These are phyloP conservation scores for Griposia aprilina DNA, from an alignment of 2,888 invertebrate genomes.

Conservation along the genomic window DNA sequence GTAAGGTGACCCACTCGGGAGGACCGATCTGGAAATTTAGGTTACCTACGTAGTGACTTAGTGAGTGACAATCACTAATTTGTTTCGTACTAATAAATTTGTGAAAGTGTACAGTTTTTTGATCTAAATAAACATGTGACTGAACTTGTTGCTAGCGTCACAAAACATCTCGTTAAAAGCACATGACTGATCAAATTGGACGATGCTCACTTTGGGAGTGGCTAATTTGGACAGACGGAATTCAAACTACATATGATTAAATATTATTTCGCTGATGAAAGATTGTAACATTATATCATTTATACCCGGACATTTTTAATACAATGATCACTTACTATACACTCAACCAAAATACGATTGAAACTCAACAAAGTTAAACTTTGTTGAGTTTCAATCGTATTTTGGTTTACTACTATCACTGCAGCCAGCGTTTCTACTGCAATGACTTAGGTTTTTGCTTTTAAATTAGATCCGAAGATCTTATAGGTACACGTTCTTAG, in stretches of 20 bases:
- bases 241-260: slow-evolving; percentile 56
- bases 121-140: slow-evolving; percentile 62
- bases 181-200: slow-evolving; percentile 62
- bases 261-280: slow-evolving; percentile 47
- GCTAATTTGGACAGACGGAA: slow-evolving; percentile 57
- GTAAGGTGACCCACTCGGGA: slow-evolving; percentile 25
- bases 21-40: slow-evolving; percentile 46
- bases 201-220: slow-evolving; percentile 41
- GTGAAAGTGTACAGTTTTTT: slow-evolving; percentile 65
- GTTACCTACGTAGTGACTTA: slow-evolving; percentile 24
- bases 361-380: no score
- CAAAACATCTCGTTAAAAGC: slow-evolving; percentile 59
- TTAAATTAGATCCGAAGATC: not conserved
- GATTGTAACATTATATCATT: slow-evolving; percentile 24
- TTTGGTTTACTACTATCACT: no score
- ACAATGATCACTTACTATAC: not conserved
- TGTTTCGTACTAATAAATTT: slow-evolving; percentile 49
- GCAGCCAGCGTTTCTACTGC: not conserved
- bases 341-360: no score
- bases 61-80: slow-evolving; percentile 47
- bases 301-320: not conserved
- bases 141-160: slow-evolving; percentile 45
- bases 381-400: not conserved
- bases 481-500: no score
- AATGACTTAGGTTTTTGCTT: not conserved